Base-by-base conservation (phyloP, 2,797 vertebrate species). In the Spheniscus humboldti region DNA sequence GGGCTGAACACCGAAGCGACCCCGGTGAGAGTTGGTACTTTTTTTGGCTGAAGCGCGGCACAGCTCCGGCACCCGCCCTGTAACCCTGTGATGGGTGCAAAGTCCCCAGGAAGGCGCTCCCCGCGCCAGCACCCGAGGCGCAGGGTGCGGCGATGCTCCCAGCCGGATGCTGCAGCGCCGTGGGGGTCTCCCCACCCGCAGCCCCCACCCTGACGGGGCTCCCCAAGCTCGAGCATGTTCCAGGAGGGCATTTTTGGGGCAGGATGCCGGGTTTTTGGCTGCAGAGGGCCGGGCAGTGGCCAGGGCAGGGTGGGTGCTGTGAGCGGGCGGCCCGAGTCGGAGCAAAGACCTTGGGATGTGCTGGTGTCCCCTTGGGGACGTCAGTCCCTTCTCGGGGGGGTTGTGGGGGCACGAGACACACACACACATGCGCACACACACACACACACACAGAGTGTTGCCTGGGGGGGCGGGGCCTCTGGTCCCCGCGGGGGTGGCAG, bases 271-370 rank as follows among this genome's bases (percentile, higher is more conserved):
- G 8, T 2, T 52, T 78, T 50, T 0, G 4, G 37, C 62, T n/a
- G 55, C 0, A 0, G 76, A 19, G 19, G 18, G 60, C 43, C 3
- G 3, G 37, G 35, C 0, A 0, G 41, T 0, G 35, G 31, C 23
- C 3, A n/a, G 53, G 52, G 52, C 41, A 30, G 17, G 43, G 55
- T 5, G 56, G 11, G 60, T 19, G 33, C 20, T 11, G 37, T 0
- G 2, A 27, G 67, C 0, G 3, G 15, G 69, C 4, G 35, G 37
- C 13, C 0, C 6, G 50, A 52, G 17, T 2, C 6, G 52, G 30
- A 30, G 66, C 4, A 22, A 39, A 59, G 39, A 19, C 27, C 20
- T 45, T 6, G 69, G 77, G 68, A 13, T 37, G 11, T 16, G 1
- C 7, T 4, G n/a, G 31, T 23, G 41, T 27, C 41, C 20, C 47